phyloP scores from a whole-genome alignment of 2,113 vertebrate species.

The Pavo muticus region DNA sequence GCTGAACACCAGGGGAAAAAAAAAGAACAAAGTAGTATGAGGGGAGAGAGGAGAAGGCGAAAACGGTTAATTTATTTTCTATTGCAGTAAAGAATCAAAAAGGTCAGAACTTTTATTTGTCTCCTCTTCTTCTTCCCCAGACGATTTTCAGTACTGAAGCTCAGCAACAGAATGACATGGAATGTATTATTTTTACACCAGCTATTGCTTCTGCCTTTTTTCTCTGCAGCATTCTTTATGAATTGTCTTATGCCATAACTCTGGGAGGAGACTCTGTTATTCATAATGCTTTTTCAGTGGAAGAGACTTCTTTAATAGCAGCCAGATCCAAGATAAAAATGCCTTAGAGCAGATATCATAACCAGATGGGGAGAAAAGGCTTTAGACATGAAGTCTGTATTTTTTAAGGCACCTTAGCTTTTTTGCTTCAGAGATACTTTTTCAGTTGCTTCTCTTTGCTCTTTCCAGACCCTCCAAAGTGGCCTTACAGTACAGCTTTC shows the following conservation, averaged over 20 bases:
- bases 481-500: not conserved
- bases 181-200: not conserved
- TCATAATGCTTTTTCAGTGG: not conserved
- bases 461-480: not conserved
- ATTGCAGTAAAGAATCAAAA: not conserved
- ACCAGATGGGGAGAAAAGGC: not conserved
- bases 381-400: not conserved
- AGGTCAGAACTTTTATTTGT: not conserved
- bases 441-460: not conserved
- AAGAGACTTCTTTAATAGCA: not conserved
- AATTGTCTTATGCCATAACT: not conserved
- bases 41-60: rapidly evolving
- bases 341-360: not conserved
- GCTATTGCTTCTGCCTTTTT: not conserved
- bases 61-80: not conserved
- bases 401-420: not conserved
- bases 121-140: not conserved
- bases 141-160: not conserved
- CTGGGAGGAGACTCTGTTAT: not conserved
- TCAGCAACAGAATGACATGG: not conserved
- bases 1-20: not conserved
- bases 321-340: constrained; percentile 18
- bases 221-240: not conserved
- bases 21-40: not conserved
- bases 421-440: not conserved